Base-by-base conservation (phyloP, 2,888 invertebrate species). In the Laothoe populi region DNA sequence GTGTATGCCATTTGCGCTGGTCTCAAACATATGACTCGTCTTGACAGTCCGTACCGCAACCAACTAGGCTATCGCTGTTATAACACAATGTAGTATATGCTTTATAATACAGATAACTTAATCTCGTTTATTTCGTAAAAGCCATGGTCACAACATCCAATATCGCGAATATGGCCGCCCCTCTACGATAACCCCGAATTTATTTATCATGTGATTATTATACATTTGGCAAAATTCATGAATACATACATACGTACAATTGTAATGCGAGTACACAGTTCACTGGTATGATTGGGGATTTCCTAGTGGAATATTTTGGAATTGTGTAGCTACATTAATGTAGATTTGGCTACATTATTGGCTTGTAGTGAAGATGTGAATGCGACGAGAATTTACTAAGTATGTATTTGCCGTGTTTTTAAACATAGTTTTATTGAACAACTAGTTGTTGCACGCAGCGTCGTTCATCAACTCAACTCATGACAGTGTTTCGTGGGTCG, bases 191-290 rank as follows among this genome's bases (percentile, higher is more conserved):
- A 90, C 90, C 88, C 88, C 84, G 86, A 87, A 87, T 87, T 64
- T 87, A 88, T 86, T 90, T 88, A 91, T 87, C 87, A 86, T 82
- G 77, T 82, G 84, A 87, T 87, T 87, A 84, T 78, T 83, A 83
- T 76, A 81, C 82, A 75, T 78, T 80, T 66, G 72, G 77, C 74
- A 71, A 75, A 70, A 72, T 65, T 60, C 66, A 65, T 70, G 69
- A 66, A 68, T 63, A 67, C 65, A 67, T 67, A 64, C 44, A 61
- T 46, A 63, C 46, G 26, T 59, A 63, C 42, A 53, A 53, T 53
- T 53, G 53, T 53, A 31, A 53, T 53, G 53, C 35, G 31, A 1
- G 35, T 53, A 8, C 31, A 35, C 11, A 53, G 31, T 53, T 35
- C 53, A 19, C 19, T 23, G 23, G 46, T 11, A 19, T n/a, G 35